Evolutionary conservation across 1,140 invertebrate genomes (phyloP).

Genomic region (Atta cephalotes): DNA sequence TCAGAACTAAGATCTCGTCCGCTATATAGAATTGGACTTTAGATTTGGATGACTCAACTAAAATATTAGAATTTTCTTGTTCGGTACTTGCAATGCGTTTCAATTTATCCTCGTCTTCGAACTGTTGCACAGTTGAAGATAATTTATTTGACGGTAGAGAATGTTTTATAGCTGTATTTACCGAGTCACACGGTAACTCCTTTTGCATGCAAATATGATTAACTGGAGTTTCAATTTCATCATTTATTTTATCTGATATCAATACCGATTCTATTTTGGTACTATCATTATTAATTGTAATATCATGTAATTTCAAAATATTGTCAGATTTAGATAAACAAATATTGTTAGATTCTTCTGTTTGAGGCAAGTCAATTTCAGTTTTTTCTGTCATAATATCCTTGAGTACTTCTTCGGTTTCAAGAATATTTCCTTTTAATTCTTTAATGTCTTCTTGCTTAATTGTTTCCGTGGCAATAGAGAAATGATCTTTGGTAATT

Average conservation of each 20-base stretch:
- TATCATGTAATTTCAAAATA: not conserved
- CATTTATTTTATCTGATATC: not conserved
- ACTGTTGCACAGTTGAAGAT: constrained; percentile 10
- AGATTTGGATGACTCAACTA: constrained; percentile 48
- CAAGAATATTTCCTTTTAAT: not conserved
- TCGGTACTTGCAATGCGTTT: constrained; percentile 27
- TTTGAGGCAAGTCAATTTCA: constrained; percentile 33
- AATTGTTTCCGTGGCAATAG: not conserved
- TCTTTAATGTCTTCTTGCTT: not conserved
- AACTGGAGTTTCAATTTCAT: not conserved
- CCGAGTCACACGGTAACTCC: constrained; percentile 50
- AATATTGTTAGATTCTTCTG: not conserved
- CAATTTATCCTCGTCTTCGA: constrained; percentile 50
- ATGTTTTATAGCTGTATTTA: constrained; percentile 39
- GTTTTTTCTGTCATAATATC: constrained; percentile 20
- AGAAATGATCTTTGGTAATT: not conserved
- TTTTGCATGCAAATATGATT: not conserved
- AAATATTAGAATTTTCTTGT: constrained; percentile 23
- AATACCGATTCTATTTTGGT: not conserved
- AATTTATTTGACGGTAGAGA: not conserved
- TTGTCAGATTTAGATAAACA: not conserved
- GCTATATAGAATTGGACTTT: constrained; percentile 83
- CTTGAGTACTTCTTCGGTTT: not conserved
- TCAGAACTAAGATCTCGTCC: constrained; percentile 79
- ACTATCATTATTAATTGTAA: not conserved